Base-by-base conservation (phyloP, 1,140 invertebrate genomes). In the Phthorimaea operculella region DNA sequence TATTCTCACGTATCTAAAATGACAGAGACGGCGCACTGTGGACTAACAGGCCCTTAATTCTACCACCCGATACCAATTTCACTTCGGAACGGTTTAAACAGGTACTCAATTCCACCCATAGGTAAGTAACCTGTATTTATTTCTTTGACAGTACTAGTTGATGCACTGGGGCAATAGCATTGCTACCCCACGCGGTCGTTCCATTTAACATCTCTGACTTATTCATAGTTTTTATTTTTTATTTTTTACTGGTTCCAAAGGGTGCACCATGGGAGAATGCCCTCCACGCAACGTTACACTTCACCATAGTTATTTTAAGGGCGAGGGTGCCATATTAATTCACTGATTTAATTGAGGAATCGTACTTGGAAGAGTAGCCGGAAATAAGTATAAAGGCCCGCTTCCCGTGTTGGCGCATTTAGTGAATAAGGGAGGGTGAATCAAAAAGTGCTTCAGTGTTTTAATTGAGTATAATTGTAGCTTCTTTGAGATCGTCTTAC, bases 341-440 rank as follows among this genome's bases (percentile, higher is more conserved):
- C 42, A 33, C 42, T 62, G 56, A 58, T 58, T 62, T 62, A 62
- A 58, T 58, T 52, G 54, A 57, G 59, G 59, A 61, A 57, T 54
- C 51, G 17, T 54, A 51, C 15, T 51, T 50, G 15, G 44, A 54
- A 47, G 44, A 47, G 8, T 47, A 9, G 44, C 44, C 7, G 44
- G 44, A 47, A 47, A 15, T 47, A 17, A 47, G 36, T 39, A 39
- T 39, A 39, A 12, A 39, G 36, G n/a, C 1, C 21, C 36, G 36
- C 10, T 39, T 39, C 36, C 36, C 36, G n/a, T 39, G 36, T 39
- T 39, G 3, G 10, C 1, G 36, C n/a, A 28, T 39, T n/a, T 12
- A 10, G 36, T n/a, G 36, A 39, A n/a, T n/a, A n/a, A 39, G n/a
- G 36, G 36, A n/a, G 36, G 10, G 36, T n/a, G 36, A 10, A 39